Evolutionary conservation across 2,797 vertebrate species (phyloP).

Genomic region (Enteromius fasciolatus): DNA sequence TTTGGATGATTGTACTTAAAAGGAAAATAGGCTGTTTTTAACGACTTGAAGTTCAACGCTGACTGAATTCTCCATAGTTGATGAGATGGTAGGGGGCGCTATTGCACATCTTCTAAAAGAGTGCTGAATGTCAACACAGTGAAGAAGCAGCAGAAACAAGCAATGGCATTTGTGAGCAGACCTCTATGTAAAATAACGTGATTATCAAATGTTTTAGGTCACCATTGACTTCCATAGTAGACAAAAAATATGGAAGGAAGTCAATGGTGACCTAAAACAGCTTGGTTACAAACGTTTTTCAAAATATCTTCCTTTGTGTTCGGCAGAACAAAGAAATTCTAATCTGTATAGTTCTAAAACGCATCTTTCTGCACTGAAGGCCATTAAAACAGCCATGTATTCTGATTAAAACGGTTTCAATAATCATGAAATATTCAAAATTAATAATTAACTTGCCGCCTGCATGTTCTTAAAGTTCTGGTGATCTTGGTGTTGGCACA

Average conservation of each 20-base stretch:
- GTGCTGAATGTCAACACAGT: background rate
- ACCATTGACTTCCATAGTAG: too few species aligned
- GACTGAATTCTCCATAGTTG: background rate
- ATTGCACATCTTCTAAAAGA: background rate
- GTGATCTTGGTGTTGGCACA: background rate
- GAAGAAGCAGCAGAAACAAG: background rate
- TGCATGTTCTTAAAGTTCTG: background rate
- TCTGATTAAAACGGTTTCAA: background rate
- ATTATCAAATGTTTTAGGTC: too few species aligned
- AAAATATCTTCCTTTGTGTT: too few species aligned
- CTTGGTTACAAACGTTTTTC: too few species aligned
- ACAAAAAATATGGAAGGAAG: too few species aligned
- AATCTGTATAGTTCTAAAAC: background rate
- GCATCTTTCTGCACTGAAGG: background rate
- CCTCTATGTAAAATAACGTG: background rate
- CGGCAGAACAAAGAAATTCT: too few species aligned
- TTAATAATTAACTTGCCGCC: background rate
- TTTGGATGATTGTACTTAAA: background rate
- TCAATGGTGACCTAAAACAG: too few species aligned
- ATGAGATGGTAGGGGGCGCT: background rate
- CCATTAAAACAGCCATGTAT: background rate
- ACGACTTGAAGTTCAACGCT: background rate
- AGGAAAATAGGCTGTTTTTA: background rate
- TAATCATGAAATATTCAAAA: background rate
- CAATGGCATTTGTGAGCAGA: background rate